Conservation (phyloP, 1,140 invertebrate species). For the Zaprionus vittiger region DNA sequence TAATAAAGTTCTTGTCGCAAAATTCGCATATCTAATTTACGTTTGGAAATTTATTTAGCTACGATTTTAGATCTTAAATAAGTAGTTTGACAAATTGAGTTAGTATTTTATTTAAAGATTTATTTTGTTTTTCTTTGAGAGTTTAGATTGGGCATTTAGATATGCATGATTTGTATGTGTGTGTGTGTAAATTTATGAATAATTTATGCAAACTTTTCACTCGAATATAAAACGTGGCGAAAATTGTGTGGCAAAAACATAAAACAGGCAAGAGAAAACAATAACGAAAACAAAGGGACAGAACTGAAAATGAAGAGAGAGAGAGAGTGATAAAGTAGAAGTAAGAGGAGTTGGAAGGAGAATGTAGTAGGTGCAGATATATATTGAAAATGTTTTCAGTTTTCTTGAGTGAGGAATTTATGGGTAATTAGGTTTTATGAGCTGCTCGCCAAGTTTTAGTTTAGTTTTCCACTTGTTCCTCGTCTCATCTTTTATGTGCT, state of each 20-base stretch:
- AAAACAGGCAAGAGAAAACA: background rate
- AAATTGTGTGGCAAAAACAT: slow-evolving; percentile 2
- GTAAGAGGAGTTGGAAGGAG: background rate
- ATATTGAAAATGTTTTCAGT: slow-evolving; percentile 31
- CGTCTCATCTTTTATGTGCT: slow-evolving; percentile 21
- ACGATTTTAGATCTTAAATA: slow-evolving; percentile 68
- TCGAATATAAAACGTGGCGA: slow-evolving; percentile 46
- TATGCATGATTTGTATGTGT: slow-evolving; percentile 57
- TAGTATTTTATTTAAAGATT: slow-evolving; percentile 18
- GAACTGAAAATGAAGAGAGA: background rate
- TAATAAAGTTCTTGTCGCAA: slow-evolving; percentile 13
- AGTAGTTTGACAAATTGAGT: slow-evolving; percentile 63
- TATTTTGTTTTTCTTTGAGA: slow-evolving; percentile 12
- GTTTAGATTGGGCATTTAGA: slow-evolving; percentile 56
- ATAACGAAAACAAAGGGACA: background rate
- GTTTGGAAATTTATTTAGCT: slow-evolving; percentile 69
- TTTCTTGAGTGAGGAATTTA: slow-evolving; percentile 37
- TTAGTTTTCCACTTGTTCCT: slow-evolving; percentile 22
- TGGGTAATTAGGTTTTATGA: slow-evolving; percentile 68
- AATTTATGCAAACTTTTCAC: slow-evolving; percentile 63
- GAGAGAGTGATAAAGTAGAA: background rate
- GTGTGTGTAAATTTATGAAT: slow-evolving; percentile 35
- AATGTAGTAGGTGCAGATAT: slow-evolving; percentile 14
- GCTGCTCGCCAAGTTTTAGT: slow-evolving; percentile 21
- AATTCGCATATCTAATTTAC: slow-evolving; percentile 59